Percentiles rank a stretch among this genome's conserved stretches.
These are phyloP conservation scores for Atta cephalotes DNA, from an alignment of 1,140 invertebrate genomes.

Conservation along the genomic window DNA sequence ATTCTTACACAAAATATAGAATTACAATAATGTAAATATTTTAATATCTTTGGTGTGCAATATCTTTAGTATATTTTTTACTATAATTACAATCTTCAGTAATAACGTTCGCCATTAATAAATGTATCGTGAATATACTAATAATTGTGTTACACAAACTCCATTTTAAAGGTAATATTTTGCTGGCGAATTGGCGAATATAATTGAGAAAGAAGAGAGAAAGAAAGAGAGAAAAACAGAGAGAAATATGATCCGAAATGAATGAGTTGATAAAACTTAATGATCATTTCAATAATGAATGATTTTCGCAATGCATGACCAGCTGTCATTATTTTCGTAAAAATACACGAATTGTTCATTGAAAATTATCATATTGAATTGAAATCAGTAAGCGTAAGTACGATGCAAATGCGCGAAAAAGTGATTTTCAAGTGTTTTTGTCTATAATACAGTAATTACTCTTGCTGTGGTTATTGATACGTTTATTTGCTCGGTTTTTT, in stretches of 20 bases:
- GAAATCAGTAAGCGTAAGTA: not conserved
- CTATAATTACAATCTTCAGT: not conserved
- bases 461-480: not conserved
- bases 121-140: constrained; percentile 1
- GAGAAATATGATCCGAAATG: not conserved
- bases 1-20: not conserved
- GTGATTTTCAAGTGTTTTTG: constrained; percentile 9
- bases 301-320: not conserved
- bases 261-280: not conserved
- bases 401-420: not conserved
- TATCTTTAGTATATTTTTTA: not conserved
- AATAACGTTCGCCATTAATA: not conserved
- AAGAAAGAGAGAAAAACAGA: too few species aligned
- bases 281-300: constrained; percentile 33
- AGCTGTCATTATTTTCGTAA: not conserved
- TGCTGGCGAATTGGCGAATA: not conserved
- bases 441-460: not conserved
- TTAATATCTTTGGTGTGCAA: not conserved
- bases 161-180: not conserved
- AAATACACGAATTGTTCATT: not conserved
- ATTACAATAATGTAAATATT: not conserved
- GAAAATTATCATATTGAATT: constrained; percentile 25
- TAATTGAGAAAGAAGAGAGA: too few species aligned
- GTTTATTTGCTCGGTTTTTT: constrained; percentile 18
- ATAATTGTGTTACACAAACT: constrained; percentile 16